Base-by-base conservation (phyloP, 2,797 vertebrate genomes). In the Aeoliscus strigatus region DNA sequence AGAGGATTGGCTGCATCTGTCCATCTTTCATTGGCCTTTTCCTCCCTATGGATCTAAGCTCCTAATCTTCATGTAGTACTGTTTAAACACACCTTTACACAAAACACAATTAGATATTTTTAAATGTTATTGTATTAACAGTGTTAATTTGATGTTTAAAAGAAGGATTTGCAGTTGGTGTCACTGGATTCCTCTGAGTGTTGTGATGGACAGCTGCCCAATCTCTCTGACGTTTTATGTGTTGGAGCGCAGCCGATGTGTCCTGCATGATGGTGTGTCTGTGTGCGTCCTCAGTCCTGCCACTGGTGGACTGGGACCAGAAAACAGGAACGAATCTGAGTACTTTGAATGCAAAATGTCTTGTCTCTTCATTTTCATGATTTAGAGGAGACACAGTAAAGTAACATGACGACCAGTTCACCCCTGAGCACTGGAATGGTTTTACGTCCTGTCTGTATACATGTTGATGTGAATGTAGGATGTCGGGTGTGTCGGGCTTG, bases 171-270 rank as follows among this genome's bases (percentile, higher is more conserved):
- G n/a, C 16, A 6, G 0, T 7, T 15, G 5, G 14, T 31, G 18
- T 39, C 31, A 34, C 49, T 51, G 39, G 56, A 82, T 75, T 75
- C 58, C 54, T 16, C 63, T 63, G 36, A 39, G 42, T 18, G 40
- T 56, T 66, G 56, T 71, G 63, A 73, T 77, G 73, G 69, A 78
- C 70, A 67, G 57, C 44, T 46, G 50, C 44, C 56, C 61, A 67
- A 66, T 52, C 75, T 72, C 64, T 77, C 58, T 54, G 43, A 61
- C 37, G 41, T 64, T 51, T 56, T 63, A 62, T 61, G 58, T 28
- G 41, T 36, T 46, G 58, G 11, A 65, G 66, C 71, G 27, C 38
- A 66, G 58, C 48, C 61, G 18, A 16, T 54, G 41, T 68, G 55
- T 54, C 42, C 43, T 62, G 60, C 69, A 60, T 75, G 60, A 39